Evolutionary conservation across 2,888 invertebrate genomes (phyloP).

Genomic region (Hyles lineata): DNA sequence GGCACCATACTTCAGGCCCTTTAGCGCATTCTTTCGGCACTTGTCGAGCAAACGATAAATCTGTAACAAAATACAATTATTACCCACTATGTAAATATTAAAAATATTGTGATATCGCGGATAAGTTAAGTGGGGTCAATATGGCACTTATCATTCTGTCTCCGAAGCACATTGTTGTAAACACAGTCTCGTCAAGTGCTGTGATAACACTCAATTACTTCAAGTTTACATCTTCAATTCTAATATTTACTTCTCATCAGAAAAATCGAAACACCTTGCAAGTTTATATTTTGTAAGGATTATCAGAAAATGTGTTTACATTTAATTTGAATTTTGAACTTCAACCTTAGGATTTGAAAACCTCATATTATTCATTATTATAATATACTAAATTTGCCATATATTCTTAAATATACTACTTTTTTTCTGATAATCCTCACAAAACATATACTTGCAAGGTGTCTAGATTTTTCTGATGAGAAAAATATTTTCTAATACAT

Average conservation of each 20-base stretch:
- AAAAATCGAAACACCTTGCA: not conserved
- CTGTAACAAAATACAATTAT: constrained; percentile 55
- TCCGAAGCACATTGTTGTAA: constrained; percentile 9
- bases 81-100: constrained; percentile 31
- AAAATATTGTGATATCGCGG: constrained; percentile 39
- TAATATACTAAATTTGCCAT: too few species aligned
- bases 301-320: too few species aligned
- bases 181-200: not conserved
- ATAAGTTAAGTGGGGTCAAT: constrained; percentile 44
- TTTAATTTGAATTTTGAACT: too few species aligned
- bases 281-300: too few species aligned
- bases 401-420: too few species aligned
- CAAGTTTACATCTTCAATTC: not conserved
- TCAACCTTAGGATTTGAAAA: too few species aligned
- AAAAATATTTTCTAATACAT: not conserved
- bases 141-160: constrained; percentile 41
- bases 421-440: too few species aligned
- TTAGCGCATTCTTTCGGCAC: constrained; percentile 75
- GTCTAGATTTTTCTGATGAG: too few species aligned
- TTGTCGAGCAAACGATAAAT: constrained; percentile 72
- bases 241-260: not conserved
- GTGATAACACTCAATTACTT: constrained; percentile 5
- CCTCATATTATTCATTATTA: too few species aligned
- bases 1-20: constrained; percentile 76
- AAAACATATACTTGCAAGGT: too few species aligned